A percentile compares a stretch with the other conserved stretches of the same genome.
Evolutionary conservation across 2,113 vertebrate genomes (phyloP).

Genomic region (Chionis minor): DNA sequence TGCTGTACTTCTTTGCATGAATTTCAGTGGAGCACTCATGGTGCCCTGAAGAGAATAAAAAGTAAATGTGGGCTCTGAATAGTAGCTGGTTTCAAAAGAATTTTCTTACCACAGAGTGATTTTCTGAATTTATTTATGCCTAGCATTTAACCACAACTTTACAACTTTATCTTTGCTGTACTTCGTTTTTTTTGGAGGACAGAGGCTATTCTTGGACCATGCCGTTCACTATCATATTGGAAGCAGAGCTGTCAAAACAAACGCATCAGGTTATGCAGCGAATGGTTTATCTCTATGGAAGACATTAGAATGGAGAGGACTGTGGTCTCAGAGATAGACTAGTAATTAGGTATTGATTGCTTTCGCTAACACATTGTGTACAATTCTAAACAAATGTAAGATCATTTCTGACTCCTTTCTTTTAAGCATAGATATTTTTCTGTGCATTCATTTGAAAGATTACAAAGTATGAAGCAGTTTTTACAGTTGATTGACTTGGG

Average conservation of each 20-base stretch:
- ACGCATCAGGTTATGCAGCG: conserved; percentile 49
- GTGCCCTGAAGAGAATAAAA: background rate
- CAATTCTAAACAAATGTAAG: conserved; percentile 72
- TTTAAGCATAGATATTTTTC: conserved; percentile 58
- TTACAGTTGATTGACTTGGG: conserved; percentile 44
- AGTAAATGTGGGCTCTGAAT: background rate
- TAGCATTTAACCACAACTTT: background rate
- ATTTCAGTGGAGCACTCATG: background rate
- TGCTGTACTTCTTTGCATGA: background rate
- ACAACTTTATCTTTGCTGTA: background rate
- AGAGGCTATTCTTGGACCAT: conserved; percentile 27
- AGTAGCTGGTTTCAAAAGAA: background rate
- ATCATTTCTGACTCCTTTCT: conserved; percentile 60
- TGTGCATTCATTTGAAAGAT: conserved; percentile 64
- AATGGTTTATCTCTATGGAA: conserved; percentile 69
- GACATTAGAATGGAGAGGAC: conserved; percentile 57
- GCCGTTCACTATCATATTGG: conserved; percentile 41
- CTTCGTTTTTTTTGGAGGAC: conserved; percentile 3
- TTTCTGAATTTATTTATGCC: background rate
- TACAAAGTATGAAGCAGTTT: conserved; percentile 57
- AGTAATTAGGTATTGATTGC: conserved; percentile 80
- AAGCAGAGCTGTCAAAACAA: conserved; percentile 70
- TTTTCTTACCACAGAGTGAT: background rate
- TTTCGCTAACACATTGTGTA: conserved; percentile 63
- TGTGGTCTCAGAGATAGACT: conserved; percentile 52